These are phyloP conservation scores for Chironomus tepperi DNA, from an alignment of 1,140 invertebrate species.

Conservation along the genomic window DNA sequence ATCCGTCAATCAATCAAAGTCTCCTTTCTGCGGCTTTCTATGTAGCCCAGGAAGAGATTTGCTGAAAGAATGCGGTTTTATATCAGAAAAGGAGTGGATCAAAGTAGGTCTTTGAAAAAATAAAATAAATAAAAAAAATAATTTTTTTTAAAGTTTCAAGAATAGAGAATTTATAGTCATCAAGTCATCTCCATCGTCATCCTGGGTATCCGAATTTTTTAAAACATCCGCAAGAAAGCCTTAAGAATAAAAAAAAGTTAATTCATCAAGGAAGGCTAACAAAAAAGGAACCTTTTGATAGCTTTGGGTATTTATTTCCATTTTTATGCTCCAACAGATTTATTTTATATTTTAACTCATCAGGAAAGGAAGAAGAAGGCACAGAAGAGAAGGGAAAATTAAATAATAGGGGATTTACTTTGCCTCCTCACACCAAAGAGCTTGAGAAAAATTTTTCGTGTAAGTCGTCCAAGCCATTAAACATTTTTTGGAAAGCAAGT, in stretches of 20 bases:
- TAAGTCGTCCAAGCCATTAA: constrained; percentile 21
- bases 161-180: background rate
- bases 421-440: background rate
- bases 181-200: no score
- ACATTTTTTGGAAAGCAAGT: background rate
- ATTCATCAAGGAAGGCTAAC: constrained; percentile 17
- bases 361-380: background rate
- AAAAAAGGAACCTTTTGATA: background rate
- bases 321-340: constrained; percentile 24
- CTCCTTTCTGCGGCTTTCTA: constrained; percentile 1
- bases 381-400: constrained; percentile 4
- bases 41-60: background rate
- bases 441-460: background rate
- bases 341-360: constrained; percentile 22
- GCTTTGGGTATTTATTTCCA: constrained; percentile 23
- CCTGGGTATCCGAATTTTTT: no score
- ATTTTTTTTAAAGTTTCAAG: background rate
- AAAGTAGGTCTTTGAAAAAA: background rate
- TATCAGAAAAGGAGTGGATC: background rate
- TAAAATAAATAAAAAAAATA: background rate
- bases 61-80: background rate
- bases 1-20: constrained; percentile 12
- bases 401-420: constrained; percentile 13
- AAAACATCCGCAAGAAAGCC: background rate
- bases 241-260: constrained; percentile 9